Evolutionary conservation across 1,140 invertebrate genomes (phyloP), one percentile per base, ranked within the genome.

Genomic region (Bombus pascuorum): DNA sequence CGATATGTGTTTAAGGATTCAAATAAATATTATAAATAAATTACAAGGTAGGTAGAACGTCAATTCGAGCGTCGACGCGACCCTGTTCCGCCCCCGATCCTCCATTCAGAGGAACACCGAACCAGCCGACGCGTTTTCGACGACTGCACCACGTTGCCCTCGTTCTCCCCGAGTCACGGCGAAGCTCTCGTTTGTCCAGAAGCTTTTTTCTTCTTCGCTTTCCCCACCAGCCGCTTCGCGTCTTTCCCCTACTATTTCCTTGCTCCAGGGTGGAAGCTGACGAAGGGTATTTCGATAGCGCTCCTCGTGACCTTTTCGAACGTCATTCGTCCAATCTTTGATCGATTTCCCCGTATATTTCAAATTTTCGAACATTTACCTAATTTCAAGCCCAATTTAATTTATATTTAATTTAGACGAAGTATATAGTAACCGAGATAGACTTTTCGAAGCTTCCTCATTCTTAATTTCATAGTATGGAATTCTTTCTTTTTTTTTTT

Each of bases 11-110:
- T 15, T 2, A n/a, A 25, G 1, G 44, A 15, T 34, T 66, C 1
- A n/a, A 53, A 71, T 80, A 77, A 83, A 86, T 90, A 87, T 87
- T 81, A 81, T 91, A 90, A 82, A 83, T 80, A 83, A 90, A 73
- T 74, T 86, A 88, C 5, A 85, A 10, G 66, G 5, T 10, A 15
- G 44, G 15, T 32, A 22, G 28, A 83, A 32, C 22, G 44, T 57
- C 9, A 4, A 32, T 73, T 73, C n/a, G n/a, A 42, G 28, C 53
- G 68, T 12, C 42, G 72, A 81, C 18, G 18, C 8, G 9, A 9
- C 13, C 25, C 18, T 22, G 12, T 70, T 68, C 37, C 71, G 74
- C 70, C 78, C 73, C 81, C 53, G 70, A 62, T n/a, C 73, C 62
- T 83, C 34, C 77, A 44, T 73, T 73, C 82, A 75, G 65, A 87